Evolutionary conservation across 2,113 vertebrate species (phyloP), one percentile per base, ranked within the genome.

Genomic region (Tragulus kanchil): DNA sequence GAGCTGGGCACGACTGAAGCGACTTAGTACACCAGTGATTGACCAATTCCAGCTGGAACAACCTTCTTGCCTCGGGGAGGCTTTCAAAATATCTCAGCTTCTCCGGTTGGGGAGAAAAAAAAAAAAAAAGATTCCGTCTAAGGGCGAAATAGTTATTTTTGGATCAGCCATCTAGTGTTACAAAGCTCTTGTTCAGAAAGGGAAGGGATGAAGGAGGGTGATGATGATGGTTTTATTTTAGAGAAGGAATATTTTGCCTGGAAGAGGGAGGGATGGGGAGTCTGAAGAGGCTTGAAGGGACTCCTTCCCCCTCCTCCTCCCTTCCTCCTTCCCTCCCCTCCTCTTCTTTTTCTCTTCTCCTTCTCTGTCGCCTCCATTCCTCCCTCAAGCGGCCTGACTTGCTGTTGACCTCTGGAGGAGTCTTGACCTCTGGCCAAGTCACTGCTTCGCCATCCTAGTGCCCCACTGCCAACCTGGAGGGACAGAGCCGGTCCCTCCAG

Each of bases 61-160:
- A 28, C 31, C 85, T 94, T 94, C 94, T 83, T 1, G 92, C 95
- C 95, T 92, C 62, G 0, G 94, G 97, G 95, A 13, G 59, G 97
- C 97, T 95, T 98, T 97, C 48, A 67, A 90, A 96, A 97, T 26
- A 84, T 85, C 97, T 97, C 97, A 45, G 10, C 59, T 85, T 97
- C 90, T 96, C 78, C 96, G 25, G 59, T 58, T 82, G 17, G 8
- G n/a, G n/a, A n/a, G n/a, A 0, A 36, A 81, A 97, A 93, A 87
- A 45, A 4, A 6, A 97, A 93, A 85, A 50, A 5, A 2, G 61
- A 58, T 93, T 90, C 92, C 94, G 87, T 94, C 85, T 92, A 2
- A 48, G 88, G 96, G 95, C 97, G 73, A 94, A 94, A 95, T 75
- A 77, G 93, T 96, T 95, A 89, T 98, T 98, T 97, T 96, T 65